Evolutionary conservation across 1,140 invertebrate species (phyloP).

Genomic region (Adelges cooleyi): DNA sequence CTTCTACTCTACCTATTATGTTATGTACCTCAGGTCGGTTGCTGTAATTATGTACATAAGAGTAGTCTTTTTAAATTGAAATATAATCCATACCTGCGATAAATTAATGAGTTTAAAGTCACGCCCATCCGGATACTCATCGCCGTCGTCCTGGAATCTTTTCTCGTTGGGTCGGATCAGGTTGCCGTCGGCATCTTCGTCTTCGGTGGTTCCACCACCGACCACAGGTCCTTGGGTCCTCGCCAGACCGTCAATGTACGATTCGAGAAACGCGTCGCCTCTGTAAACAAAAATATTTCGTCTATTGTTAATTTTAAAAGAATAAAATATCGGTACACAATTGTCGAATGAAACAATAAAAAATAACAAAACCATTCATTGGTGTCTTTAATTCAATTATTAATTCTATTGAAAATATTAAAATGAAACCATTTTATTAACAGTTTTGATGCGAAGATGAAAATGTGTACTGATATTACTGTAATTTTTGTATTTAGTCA

Average conservation of each 20-base stretch:
- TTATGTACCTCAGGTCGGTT: too few relatives aligned
- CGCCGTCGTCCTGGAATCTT: neutral
- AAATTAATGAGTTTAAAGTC: conserved; percentile 17
- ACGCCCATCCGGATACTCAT: neutral
- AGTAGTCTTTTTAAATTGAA: too few relatives aligned
- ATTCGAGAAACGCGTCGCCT: conserved; percentile 22
- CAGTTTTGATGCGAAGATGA: too few relatives aligned
- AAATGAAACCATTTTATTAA: too few relatives aligned
- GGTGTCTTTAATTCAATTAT: too few relatives aligned
- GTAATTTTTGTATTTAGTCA: neutral
- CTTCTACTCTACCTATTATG: too few relatives aligned
- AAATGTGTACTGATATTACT: neutral
- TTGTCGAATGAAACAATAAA: too few relatives aligned
- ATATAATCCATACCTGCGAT: neutral
- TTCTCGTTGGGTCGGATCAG: neutral
- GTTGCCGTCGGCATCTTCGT: conserved; percentile 1
- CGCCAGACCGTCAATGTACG: conserved; percentile 16
- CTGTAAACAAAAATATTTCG: conserved; percentile 6
- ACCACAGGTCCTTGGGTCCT: conserved; percentile 14
- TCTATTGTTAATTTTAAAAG: too few relatives aligned
- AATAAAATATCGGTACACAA: too few relatives aligned
- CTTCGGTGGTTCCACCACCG: neutral
- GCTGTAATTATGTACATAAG: too few relatives aligned
- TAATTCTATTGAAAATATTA: too few relatives aligned
- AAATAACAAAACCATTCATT: too few relatives aligned